Percentiles rank a stretch among this genome's conserved stretches.
phyloP scores from a whole-genome alignment of 1,140 invertebrate genomes.

The Drosophila biarmipes region DNA sequence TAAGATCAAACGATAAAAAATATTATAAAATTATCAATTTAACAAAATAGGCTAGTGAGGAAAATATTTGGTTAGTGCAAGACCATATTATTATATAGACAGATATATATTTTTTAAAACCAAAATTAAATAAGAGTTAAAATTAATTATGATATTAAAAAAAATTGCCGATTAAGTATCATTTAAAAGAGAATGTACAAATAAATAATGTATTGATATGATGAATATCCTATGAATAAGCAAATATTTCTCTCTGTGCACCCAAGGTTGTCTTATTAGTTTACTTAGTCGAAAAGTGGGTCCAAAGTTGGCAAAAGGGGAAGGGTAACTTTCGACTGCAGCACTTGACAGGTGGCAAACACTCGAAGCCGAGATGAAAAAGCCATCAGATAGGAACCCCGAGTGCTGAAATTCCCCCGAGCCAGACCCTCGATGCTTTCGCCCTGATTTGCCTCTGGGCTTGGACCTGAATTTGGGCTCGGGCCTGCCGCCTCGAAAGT shows the following conservation, averaged over 20 bases:
- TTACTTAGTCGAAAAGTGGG: conserved; percentile 22
- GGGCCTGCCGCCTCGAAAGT: conserved; percentile 21
- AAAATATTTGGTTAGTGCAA: too few relatives aligned
- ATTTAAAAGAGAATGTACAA: too few relatives aligned
- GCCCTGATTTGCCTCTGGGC: conserved; percentile 45
- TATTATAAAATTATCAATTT: too few relatives aligned
- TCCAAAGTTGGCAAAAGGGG: conserved; percentile 3
- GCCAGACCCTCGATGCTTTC: conserved; percentile 41
- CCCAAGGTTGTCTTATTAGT: conserved; percentile 40
- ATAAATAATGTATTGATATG: too few relatives aligned
- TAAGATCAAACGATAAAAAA: too few relatives aligned
- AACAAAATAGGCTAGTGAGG: too few relatives aligned
- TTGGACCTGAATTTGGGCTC: conserved; percentile 1
- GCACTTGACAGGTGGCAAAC: conserved; percentile 68
- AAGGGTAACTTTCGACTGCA: conserved; percentile 54
- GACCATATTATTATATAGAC: too few relatives aligned
- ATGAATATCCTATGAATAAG: neutral
- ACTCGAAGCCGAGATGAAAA: conserved; percentile 56
- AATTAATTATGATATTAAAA: too few relatives aligned
- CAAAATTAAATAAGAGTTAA: too few relatives aligned
- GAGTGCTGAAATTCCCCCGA: conserved; percentile 14
- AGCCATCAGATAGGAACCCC: conserved; percentile 58
- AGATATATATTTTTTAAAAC: too few relatives aligned
- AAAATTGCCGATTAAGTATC: too few relatives aligned
- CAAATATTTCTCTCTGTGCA: conserved; percentile 21